phyloP scores from a whole-genome alignment of 1,140 invertebrate genomes.

The Bacillus rossius region DNA sequence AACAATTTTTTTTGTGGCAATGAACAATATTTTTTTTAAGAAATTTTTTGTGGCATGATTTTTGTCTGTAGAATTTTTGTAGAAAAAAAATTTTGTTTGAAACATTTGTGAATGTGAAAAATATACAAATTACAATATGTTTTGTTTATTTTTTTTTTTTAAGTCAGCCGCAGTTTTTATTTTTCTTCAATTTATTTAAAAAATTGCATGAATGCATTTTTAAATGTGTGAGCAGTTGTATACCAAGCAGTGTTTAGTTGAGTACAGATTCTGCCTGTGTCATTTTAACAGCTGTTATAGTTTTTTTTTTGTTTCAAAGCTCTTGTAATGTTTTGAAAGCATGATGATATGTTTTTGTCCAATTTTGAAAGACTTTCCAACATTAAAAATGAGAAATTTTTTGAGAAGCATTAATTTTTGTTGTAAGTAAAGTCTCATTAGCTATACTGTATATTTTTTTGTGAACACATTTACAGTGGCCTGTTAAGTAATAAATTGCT shows the following conservation, averaged over 20 bases:
- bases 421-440: too few relatives aligned
- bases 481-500: too few relatives aligned
- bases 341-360: too few relatives aligned
- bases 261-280: slow-evolving; percentile 14
- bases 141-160: too few relatives aligned
- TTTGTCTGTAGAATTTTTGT: too few relatives aligned
- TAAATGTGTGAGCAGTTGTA: slow-evolving; percentile 15
- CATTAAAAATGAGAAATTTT: too few relatives aligned
- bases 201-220: slow-evolving; percentile 20
- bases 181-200: slow-evolving; percentile 2
- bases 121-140: neutral
- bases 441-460: too few relatives aligned
- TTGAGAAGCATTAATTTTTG: too few relatives aligned
- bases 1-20: neutral
- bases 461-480: too few relatives aligned
- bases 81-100: slow-evolving; percentile 13
- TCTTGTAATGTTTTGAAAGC: too few relatives aligned
- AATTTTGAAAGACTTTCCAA: too few relatives aligned
- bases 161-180: slow-evolving; percentile 1
- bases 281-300: neutral
- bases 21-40: slow-evolving; percentile 7
- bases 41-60: slow-evolving; percentile 15
- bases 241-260: slow-evolving; percentile 15
- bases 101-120: slow-evolving; percentile 13
- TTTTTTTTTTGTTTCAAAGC: too few relatives aligned